A percentile compares a stretch with the other conserved stretches of the same genome.
These are phyloP conservation scores for Tachysurus fulvidraco DNA, from an alignment of 2,113 vertebrate species.

Conservation along the genomic window DNA sequence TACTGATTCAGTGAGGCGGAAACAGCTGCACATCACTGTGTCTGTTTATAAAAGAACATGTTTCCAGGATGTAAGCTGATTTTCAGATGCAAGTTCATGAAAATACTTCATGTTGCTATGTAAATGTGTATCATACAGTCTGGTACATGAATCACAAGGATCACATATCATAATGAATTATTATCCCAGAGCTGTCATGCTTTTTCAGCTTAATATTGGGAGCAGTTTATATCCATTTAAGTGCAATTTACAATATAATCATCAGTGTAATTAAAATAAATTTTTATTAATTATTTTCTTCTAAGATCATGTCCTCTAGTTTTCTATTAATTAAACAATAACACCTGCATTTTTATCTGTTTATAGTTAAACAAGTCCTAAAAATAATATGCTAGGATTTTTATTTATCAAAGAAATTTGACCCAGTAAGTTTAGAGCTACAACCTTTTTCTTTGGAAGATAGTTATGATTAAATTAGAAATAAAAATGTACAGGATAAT, in stretches of 20 bases:
- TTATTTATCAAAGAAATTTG: neutral
- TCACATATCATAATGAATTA: neutral
- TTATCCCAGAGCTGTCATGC: neutral
- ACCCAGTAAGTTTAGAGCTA: no score
- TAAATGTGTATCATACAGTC: neutral
- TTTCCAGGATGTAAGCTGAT: neutral
- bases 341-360: neutral
- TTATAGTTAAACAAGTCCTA: no score
- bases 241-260: neutral
- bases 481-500: neutral
- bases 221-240: neutral
- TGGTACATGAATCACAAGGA: neutral
- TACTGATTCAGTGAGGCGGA: slow-evolving; percentile 61
- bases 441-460: neutral
- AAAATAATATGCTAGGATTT: neutral
- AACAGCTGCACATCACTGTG: slow-evolving; percentile 63
- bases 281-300: neutral
- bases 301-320: neutral
- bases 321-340: neutral
- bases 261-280: neutral
- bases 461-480: neutral
- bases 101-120: neutral
- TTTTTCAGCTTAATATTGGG: neutral
- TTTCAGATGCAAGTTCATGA: neutral
- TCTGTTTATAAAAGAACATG: neutral